Base-by-base conservation (phyloP, 2,797 vertebrate genomes). In the Hippoglossus hippoglossus region DNA sequence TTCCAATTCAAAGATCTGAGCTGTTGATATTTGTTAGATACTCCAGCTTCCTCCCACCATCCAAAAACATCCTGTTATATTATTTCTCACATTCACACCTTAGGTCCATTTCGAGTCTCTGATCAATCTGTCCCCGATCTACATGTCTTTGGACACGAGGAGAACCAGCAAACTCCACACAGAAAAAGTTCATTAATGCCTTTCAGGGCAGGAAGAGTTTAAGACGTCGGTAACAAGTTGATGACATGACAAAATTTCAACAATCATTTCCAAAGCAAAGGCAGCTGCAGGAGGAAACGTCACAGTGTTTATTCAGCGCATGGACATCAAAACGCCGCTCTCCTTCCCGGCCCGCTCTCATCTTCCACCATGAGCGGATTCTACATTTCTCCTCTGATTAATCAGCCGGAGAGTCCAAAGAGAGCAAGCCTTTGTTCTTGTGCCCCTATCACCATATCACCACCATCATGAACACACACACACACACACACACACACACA, bases 341-440 rank as follows among this genome's bases (percentile, higher is more conserved):
- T 2, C 58, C 21, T 50, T 62, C 62, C 13, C 57, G 28, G 67
- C 54, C 52, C 9, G 53, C 61, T 61, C 60, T 52, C 5, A 13
- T 49, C 75, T 72, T 55, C 67, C 75, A 71, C 55, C 56, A 18
- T 2, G 63, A 44, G 62, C 73, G 71, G 86, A 77, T 86, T 86
- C 82, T 63, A 77, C 73, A 67, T 82, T 84, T 86, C 72, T 77
- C 71, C 63, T 83, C 80, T 73, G 63, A 87, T 85, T 83, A 82
- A 85, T 87, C 82, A 81, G 36, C 73, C 39, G 62, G 46, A 13
- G 63, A 60, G 70, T 73, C 73, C 70, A 73, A 56, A 70, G 72
- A 85, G 77, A 83, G 8, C 59, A 13, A 8, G 63, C 47, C 79
- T 79, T 88, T 86, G 81, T 87, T 87, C 77, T 73, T 56, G 39